A percentile compares a stretch with the other conserved stretches of the same genome.
phyloP scores from a whole-genome alignment of 2,113 vertebrate genomes.

The Clarias magur region DNA sequence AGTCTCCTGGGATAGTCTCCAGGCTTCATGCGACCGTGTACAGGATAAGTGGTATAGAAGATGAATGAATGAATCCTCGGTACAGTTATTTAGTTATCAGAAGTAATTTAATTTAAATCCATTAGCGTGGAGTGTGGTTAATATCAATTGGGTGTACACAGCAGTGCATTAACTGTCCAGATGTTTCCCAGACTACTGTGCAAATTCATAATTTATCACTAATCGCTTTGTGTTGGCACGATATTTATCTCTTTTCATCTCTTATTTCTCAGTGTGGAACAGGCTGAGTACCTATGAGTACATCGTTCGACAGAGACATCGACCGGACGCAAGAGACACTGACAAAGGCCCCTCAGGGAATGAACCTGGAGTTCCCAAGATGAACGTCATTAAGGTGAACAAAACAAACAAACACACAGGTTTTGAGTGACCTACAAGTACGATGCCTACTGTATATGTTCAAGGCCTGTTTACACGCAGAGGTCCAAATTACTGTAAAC shows the following conservation, averaged over 20 bases:
- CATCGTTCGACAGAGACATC: conserved; percentile 87
- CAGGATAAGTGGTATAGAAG: no score
- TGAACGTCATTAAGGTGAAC: conserved; percentile 74
- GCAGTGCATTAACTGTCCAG: no score
- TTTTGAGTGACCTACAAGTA: background rate
- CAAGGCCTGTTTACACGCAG: background rate
- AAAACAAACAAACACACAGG: background rate
- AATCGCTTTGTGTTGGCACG: background rate
- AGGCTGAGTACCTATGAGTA: conserved; percentile 93
- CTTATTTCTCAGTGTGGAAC: conserved; percentile 85
- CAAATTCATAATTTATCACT: background rate
- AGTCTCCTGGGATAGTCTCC: no score
- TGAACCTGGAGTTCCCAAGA: conserved; percentile 64
- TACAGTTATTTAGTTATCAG: no score
- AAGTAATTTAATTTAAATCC: no score
- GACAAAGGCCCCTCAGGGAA: conserved; percentile 62
- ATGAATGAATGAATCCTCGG: no score
- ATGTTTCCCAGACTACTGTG: background rate
- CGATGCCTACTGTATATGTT: background rate
- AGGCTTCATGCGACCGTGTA: no score
- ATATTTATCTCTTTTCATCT: background rate
- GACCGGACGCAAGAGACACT: conserved; percentile 73
- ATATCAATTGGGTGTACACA: no score
- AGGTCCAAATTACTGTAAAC: background rate
- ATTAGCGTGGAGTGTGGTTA: no score